Conservation (phyloP, 2,113 vertebrate species). For the Nesospiza acunhae region DNA sequence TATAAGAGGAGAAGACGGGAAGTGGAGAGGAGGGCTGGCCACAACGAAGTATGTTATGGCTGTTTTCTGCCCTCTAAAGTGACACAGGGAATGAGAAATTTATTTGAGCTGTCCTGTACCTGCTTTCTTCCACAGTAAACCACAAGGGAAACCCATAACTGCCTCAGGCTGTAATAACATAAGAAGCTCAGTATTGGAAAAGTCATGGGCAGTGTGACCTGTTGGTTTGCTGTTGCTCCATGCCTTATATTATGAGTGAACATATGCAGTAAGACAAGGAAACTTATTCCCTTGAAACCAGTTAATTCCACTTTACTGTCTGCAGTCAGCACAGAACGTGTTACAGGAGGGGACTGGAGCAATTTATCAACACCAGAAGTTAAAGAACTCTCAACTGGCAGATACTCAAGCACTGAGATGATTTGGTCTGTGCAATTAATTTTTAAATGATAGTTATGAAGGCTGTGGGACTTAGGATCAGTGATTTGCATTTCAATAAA, state of each 20-base stretch:
- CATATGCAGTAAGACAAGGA: neutral
- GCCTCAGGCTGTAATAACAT: neutral
- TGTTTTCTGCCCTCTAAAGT: neutral
- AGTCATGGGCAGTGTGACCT: neutral
- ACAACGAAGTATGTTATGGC: neutral
- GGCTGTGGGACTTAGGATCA: constrained; percentile 10
- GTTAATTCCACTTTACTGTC: neutral
- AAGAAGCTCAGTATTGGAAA: neutral
- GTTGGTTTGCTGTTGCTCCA: neutral
- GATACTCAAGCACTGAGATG: constrained; percentile 11
- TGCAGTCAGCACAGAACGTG: neutral
- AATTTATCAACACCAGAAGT: constrained; percentile 26
- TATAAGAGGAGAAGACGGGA: neutral
- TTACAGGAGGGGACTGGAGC: neutral
- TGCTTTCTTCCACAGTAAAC: neutral
- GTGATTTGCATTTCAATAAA: constrained; percentile 45
- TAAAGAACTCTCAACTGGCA: constrained; percentile 25
- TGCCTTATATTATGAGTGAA: neutral
- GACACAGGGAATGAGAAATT: neutral
- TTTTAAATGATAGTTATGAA: constrained; percentile 50
- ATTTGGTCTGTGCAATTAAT: constrained; percentile 50
- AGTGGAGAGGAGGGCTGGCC: neutral
- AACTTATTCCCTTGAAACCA: neutral
- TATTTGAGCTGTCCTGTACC: neutral
- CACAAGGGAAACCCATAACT: neutral